Conservation (phyloP, 2,797 vertebrate species). For the Bradypodion pumilum region DNA sequence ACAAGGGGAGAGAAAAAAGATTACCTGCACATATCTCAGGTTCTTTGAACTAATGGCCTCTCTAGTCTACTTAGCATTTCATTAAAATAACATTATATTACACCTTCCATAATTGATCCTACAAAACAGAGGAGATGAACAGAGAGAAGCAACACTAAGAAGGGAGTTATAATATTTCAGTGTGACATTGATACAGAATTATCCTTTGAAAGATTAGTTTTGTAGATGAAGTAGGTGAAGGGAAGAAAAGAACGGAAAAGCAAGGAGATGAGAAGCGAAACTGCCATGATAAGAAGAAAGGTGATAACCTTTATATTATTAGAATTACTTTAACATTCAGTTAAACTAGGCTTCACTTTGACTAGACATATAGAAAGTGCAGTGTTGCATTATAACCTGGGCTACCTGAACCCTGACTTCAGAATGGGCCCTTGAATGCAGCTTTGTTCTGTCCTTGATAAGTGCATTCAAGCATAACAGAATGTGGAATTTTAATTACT, state of each 20-base stretch:
- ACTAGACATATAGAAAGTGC: background rate
- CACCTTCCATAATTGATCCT: constrained; percentile 31
- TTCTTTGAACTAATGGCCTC: constrained; percentile 31
- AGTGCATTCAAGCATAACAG: background rate
- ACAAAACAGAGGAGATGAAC: constrained; percentile 38
- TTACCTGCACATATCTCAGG: constrained; percentile 23
- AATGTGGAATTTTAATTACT: background rate
- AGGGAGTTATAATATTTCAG: constrained; percentile 6
- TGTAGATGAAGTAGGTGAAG: background rate
- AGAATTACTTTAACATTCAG: background rate
- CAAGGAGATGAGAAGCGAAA: background rate
- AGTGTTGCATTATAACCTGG: background rate
- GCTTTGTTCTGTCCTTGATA: background rate
- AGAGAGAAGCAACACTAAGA: constrained; percentile 22
- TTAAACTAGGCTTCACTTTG: background rate
- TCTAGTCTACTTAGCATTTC: constrained; percentile 26
- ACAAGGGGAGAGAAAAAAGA: background rate
- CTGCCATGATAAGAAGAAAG: background rate
- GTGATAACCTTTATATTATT: background rate
- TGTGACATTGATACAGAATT: background rate
- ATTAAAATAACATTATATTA: constrained; percentile 40
- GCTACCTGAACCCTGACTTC: background rate
- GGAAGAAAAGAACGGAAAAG: background rate
- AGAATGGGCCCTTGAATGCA: background rate
- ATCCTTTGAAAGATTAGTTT: constrained; percentile 31